A percentile compares a stretch with the other conserved stretches of the same genome.
These are phyloP conservation scores for Odobenus rosmarus DNA, from an alignment of 2,113 vertebrate genomes.

Conservation along the genomic window DNA sequence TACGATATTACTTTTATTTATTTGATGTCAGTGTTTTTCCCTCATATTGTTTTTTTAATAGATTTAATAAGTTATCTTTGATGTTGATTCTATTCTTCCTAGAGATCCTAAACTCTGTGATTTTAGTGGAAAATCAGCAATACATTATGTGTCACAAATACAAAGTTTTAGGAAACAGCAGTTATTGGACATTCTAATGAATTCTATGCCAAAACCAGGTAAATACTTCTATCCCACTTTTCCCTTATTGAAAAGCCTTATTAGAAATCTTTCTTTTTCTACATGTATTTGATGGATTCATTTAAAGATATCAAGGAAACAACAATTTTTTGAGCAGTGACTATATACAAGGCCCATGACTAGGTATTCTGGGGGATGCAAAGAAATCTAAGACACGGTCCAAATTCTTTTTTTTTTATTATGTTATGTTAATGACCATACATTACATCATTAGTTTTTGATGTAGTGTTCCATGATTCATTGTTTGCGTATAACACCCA, in stretches of 20 bases:
- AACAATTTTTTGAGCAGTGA: not conserved
- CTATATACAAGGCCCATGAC: not conserved
- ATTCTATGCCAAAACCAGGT: slow-evolving; percentile 73
- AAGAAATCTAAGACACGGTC: not conserved
- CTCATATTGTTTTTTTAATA: slow-evolving; percentile 33
- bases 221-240: not conserved
- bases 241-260: not conserved
- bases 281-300: not conserved
- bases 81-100: slow-evolving; percentile 44
- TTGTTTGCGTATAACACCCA: no score
- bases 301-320: slow-evolving; percentile 1
- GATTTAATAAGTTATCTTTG: slow-evolving; percentile 46
- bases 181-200: slow-evolving; percentile 75
- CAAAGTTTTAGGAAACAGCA: slow-evolving; percentile 73
- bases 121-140: slow-evolving; percentile 76
- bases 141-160: slow-evolving; percentile 79
- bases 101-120: slow-evolving; percentile 80
- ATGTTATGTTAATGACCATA: no score
- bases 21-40: slow-evolving; percentile 18
- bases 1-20: not conserved
- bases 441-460: no score
- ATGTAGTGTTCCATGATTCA: no score
- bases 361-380: not conserved
- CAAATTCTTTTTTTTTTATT: not conserved
- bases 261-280: not conserved